Evolutionary conservation across 1,140 invertebrate species (phyloP), one percentile per base, ranked within the genome.

Genomic region (Diorhabda sublineata): DNA sequence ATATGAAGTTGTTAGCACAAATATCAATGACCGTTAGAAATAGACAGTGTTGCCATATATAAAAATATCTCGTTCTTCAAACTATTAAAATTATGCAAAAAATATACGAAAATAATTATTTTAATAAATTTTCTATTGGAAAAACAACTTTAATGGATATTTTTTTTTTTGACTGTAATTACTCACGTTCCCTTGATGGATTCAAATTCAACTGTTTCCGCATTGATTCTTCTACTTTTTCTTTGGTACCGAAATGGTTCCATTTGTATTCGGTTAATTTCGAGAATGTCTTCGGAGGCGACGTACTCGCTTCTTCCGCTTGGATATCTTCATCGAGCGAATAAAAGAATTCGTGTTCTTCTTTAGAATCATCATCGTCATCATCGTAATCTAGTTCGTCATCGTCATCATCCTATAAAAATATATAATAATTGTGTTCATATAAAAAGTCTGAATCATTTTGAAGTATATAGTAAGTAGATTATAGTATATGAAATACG

Each of bases 181-280:
- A 63, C 71, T 67, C 71, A 76, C 74, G 65, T 68, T 68, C 68
- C 42, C 44, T 58, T 41, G 65, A 61, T 61, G 65, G 71, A 44
- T 64, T 69, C 2, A 44, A 7, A 58, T 59, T 63, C n/a, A 68
- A 5, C 5, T 75, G 70, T 7, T 71, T 64, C 41, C 69, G 69
- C 58, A 73, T 72, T n/a, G 71, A 73, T 64, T 79, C 70, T 65
- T 70, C 69, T n/a, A 77, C 74, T 44, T 64, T 66, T 47, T 71
- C 56, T 56, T 66, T 58, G 0, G 74, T 79, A 3, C 78, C 78
- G 41, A 74, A 77, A 45, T 75, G 71, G 6, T 69, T 59, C 76
- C 76, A 78, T 69, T 79, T 79, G 57, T 72, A 76, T 58, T 75
- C 74, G 9, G 74, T 73, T 45, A 78, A 66, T n/a, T 70, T 68